A percentile compares a stretch with the other conserved stretches of the same genome.
Evolutionary conservation across 2,797 vertebrate genomes (phyloP).

Genomic region (Enteromius treurensis): DNA sequence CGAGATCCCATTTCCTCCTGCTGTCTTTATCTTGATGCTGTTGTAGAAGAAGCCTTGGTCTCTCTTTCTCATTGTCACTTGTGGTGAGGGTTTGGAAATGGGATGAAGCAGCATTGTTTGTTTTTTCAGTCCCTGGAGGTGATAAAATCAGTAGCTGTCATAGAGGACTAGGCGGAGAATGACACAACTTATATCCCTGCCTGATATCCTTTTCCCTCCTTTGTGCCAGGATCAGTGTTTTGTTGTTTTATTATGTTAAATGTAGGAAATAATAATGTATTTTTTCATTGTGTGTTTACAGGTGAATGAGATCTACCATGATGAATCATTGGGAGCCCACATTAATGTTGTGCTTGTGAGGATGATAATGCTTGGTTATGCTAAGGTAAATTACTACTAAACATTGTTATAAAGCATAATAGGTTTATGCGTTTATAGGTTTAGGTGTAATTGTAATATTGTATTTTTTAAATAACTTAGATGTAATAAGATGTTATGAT

Average conservation of each 20-base stretch:
- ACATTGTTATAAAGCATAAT: no score
- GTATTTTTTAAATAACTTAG: background rate
- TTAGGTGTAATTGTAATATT: no score
- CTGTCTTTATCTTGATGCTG: conserved; percentile 20
- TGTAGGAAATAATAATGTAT: background rate
- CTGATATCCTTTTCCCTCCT: background rate
- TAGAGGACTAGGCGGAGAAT: background rate
- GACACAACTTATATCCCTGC: background rate
- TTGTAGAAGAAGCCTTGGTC: conserved; percentile 14
- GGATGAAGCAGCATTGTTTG: conserved; percentile 11
- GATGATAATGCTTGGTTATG: conserved; percentile 97
- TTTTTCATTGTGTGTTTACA: conserved; percentile 63
- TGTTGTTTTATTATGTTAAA: conserved; percentile 5
- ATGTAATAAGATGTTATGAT: background rate
- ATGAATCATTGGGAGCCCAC: conserved; percentile 93
- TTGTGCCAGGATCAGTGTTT: background rate
- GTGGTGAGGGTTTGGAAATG: background rate
- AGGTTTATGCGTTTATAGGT: no score
- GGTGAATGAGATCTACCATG: conserved; percentile 99
- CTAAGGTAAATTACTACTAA: conserved; percentile 81
- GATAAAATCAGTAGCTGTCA: conserved; percentile 30
- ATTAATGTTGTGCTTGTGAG: conserved; percentile 97
- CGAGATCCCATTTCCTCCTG: conserved; percentile 23
- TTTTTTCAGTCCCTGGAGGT: conserved; percentile 12
- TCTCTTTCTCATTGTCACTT: conserved; percentile 8